A percentile compares a stretch with the other conserved stretches of the same genome.
Conservation (phyloP, 2,113 vertebrate species). For the Petromus typicus region DNA sequence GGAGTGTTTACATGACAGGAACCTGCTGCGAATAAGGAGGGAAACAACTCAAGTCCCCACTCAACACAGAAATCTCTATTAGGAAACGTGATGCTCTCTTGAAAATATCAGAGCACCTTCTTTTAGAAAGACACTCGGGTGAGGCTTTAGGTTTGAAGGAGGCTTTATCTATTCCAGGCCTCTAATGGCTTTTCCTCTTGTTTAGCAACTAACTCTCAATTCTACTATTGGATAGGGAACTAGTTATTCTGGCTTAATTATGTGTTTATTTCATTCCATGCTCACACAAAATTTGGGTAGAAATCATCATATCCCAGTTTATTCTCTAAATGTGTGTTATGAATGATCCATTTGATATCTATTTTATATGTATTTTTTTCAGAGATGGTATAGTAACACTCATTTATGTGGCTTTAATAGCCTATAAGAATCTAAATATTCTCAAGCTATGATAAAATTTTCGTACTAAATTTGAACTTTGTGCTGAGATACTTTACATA, state of each 20-base stretch:
- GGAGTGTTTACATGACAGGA: neutral
- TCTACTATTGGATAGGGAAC: neutral
- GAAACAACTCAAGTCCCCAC: neutral
- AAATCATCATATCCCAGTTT: neutral
- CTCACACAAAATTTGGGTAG: neutral
- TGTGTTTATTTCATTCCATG: neutral
- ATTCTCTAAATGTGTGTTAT: neutral
- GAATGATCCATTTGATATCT: neutral
- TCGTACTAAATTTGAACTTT: neutral
- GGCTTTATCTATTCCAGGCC: neutral
- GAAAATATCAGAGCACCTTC: neutral
- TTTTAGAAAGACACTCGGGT: conserved; percentile 11
- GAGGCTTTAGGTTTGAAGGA: neutral
- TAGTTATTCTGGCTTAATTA: neutral
- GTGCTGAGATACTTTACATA: neutral
- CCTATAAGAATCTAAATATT: neutral
- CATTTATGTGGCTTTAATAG: neutral
- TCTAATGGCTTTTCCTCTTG: neutral
- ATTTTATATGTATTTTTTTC: neutral
- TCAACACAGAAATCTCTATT: neutral
- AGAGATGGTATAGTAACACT: neutral
- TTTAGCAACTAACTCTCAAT: neutral
- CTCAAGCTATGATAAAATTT: neutral
- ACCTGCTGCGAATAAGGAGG: neutral
- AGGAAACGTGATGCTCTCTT: neutral